phyloP scores from a whole-genome alignment of 1,140 invertebrate genomes.

The Caenorhabditis inopinata region DNA sequence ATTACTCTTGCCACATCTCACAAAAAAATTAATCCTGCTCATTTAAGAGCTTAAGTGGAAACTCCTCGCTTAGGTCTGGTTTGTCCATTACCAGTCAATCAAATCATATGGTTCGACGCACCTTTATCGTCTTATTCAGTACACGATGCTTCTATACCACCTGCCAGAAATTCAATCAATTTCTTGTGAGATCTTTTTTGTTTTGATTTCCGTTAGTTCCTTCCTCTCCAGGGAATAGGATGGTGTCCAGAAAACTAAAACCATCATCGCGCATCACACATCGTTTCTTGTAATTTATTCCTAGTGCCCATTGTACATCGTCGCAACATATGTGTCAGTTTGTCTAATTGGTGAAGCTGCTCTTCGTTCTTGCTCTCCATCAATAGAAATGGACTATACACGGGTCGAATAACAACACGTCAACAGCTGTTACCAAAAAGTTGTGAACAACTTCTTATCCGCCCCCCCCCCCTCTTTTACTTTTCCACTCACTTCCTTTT shows the following conservation, averaged over 20 bases:
- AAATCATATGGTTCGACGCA: slow-evolving; percentile 12
- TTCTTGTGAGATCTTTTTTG: neutral
- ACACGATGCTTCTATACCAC: neutral
- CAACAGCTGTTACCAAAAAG: slow-evolving; percentile 31
- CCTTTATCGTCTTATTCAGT: neutral
- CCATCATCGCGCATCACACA: slow-evolving; percentile 10
- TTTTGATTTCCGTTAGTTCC: neutral
- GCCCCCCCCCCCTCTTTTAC: neutral
- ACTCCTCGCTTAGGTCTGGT: neutral
- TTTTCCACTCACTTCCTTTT: neutral
- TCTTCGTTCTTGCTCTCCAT: slow-evolving; percentile 18
- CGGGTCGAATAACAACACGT: slow-evolving; percentile 11
- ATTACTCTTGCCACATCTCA: neutral
- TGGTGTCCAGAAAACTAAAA: neutral
- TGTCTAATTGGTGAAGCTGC: slow-evolving; percentile 33
- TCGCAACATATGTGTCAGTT: slow-evolving; percentile 32
- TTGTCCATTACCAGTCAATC: slow-evolving; percentile 19
- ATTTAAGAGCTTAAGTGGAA: slow-evolving; percentile 17
- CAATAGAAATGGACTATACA: slow-evolving; percentile 16
- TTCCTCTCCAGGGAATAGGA: neutral
- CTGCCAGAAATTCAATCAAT: neutral
- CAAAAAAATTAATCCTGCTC: neutral
- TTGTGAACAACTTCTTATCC: neutral
- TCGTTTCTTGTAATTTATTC: slow-evolving; percentile 31
- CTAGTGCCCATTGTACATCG: neutral